A percentile compares a stretch with the other conserved stretches of the same genome.
Conservation (phyloP, 2,888 invertebrate species). For the Polydrusus cervinus region DNA sequence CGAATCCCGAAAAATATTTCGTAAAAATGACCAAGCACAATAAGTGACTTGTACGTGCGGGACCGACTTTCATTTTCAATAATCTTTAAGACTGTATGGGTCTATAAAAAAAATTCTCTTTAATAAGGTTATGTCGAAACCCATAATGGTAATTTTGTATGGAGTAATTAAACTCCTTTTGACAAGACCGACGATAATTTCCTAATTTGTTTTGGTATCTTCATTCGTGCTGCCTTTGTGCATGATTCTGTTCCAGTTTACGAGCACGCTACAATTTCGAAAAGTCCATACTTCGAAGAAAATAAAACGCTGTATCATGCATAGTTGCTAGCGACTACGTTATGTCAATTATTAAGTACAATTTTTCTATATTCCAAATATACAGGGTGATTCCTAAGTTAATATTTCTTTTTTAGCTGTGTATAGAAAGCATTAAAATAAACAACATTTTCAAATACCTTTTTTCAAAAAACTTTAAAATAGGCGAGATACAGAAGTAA, state of each 20-base stretch:
- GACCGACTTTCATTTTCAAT: conserved; percentile 44
- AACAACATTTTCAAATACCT: no score
- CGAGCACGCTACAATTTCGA: not conserved
- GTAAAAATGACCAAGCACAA: conserved; percentile 33
- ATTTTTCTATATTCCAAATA: no score
- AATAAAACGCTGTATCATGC: not conserved
- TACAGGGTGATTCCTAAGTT: no score
- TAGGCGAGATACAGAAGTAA: no score
- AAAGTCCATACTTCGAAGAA: not conserved
- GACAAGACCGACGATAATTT: conserved; percentile 45
- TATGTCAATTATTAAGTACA: no score
- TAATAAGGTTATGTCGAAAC: conserved; percentile 35
- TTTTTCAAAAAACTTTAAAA: no score
- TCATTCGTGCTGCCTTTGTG: conserved; percentile 37
- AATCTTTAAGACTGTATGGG: conserved; percentile 37
- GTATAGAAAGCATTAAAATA: no score
- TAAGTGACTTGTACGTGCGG: conserved; percentile 26
- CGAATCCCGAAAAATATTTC: not conserved
- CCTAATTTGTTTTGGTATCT: conserved; percentile 45
- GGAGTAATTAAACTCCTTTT: conserved; percentile 45
- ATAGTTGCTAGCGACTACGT: no score
- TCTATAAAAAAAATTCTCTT: conserved; percentile 38
- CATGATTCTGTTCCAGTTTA: not conserved
- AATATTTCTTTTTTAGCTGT: no score
- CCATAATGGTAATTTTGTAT: conserved; percentile 41